Evolutionary conservation across 2,797 vertebrate genomes (phyloP), one percentile per base, ranked within the genome.

Genomic region (Philypnodon macrostomus): DNA sequence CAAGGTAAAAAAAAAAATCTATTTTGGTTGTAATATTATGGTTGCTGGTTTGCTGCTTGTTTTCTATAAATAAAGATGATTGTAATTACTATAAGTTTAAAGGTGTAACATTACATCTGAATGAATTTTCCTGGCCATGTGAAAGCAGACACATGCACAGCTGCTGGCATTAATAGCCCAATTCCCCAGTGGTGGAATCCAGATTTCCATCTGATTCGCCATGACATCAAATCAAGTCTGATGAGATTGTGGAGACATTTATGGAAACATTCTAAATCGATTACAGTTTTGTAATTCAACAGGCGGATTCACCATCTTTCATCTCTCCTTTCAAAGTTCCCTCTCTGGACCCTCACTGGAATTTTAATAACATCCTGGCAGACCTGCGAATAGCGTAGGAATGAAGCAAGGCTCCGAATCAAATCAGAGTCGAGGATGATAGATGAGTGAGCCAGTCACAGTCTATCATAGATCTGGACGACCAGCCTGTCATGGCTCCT

Each of bases 221-320:
- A 9, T 84, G 81, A 76, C 78, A 83, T 81, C 65, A 70, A 79
- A 75, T 81, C 73, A 73, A 66, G 59, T 69, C 76, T 68, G 83
- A 83, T 84, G 73, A 85, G 83, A 77, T 75, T 74, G 78, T 64
- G 72, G 53, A 81, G 78, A 85, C 84, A 83, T 86, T 85, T 85
- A 81, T 76, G 76, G 75, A 85, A 85, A 80, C 77, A 63, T 86
- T 73, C 63, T 71, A 81, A 88, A 87, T 79, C 64, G 57, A 86
- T 87, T 68, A 5, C 40, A 39, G 73, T 76, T 84, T 85, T 77
- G 68, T 70, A 59, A 89, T 88, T 86, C 77, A 83, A 82, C 79
- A 63, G 64, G 67, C 54, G n/a, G 67, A 75, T 76, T 75, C 29
- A 39, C 65, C 73, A 83, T 81, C 79, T 84, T 85, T 87, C 81